phyloP scores from a whole-genome alignment of 2,113 vertebrate species.

The Pterocles burchelli region DNA sequence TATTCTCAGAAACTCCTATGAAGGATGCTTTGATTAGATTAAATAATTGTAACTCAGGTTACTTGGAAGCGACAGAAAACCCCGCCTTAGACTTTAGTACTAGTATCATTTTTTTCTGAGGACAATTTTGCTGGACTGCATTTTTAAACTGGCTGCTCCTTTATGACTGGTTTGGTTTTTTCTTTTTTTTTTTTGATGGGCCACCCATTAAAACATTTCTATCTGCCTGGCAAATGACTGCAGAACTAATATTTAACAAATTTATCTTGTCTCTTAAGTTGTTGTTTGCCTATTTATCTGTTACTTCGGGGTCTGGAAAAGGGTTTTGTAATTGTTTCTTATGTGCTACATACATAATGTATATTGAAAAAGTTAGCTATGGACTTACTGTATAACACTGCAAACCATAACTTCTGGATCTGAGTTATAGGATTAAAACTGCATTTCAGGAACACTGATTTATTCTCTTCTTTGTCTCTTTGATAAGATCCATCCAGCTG shows the following conservation, averaged over 20 bases:
- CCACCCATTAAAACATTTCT: neutral
- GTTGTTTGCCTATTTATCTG: neutral
- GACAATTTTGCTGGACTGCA: neutral
- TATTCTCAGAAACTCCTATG: neutral
- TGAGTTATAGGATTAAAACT: neutral
- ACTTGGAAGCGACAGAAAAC: neutral
- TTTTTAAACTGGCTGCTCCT: neutral
- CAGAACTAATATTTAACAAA: neutral
- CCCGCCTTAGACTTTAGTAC: neutral
- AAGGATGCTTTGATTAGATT: neutral
- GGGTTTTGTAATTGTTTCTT: neutral
- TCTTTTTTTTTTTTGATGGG: neutral
- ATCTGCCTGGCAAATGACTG: neutral
- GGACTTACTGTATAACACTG: neutral
- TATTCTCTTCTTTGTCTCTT: neutral
- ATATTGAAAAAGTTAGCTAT: neutral
- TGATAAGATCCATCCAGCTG: neutral
- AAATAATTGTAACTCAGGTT: neutral
- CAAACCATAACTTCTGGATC: neutral
- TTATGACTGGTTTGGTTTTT: neutral
- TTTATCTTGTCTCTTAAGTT: neutral
- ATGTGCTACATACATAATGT: neutral
- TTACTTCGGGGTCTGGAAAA: neutral
- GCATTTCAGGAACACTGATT: neutral
- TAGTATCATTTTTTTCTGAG: neutral